These are phyloP conservation scores for Lepidurus apus DNA, from an alignment of 1,140 invertebrate genomes.

Conservation along the genomic window DNA sequence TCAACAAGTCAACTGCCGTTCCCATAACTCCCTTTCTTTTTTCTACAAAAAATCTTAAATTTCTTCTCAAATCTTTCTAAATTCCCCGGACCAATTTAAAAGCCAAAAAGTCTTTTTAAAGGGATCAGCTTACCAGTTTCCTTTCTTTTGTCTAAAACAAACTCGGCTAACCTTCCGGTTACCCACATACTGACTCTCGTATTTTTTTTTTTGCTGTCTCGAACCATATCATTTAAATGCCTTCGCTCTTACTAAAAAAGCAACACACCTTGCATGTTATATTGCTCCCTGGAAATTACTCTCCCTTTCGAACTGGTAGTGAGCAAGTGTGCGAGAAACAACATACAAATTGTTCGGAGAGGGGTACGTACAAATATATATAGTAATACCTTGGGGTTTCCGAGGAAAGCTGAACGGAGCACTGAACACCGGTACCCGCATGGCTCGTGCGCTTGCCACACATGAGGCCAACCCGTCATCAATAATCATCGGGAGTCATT, in stretches of 20 bases:
- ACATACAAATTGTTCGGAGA: too few species aligned
- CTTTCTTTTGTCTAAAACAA: not conserved
- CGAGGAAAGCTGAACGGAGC: not conserved
- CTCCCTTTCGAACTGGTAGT: not conserved
- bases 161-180: not conserved
- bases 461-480: constrained; percentile 20
- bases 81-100: not conserved
- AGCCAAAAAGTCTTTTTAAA: not conserved
- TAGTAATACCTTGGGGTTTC: not conserved
- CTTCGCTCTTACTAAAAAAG: not conserved
- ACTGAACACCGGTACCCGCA: constrained; percentile 14
- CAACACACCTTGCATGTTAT: not conserved
- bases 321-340: too few species aligned
- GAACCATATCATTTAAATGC: not conserved
- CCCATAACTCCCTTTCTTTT: not conserved
- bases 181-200: not conserved
- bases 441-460: constrained; percentile 13
- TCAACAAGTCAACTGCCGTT: not conserved
- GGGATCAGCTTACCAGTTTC: not conserved
- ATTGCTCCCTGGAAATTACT: not conserved
- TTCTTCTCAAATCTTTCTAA: not conserved
- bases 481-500: constrained; percentile 22
- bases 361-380: too few species aligned
- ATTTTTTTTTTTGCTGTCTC: not conserved
- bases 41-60: not conserved